phyloP scores from a whole-genome alignment of 2,113 vertebrate species.

The Pyrgilauda ruficollis region DNA sequence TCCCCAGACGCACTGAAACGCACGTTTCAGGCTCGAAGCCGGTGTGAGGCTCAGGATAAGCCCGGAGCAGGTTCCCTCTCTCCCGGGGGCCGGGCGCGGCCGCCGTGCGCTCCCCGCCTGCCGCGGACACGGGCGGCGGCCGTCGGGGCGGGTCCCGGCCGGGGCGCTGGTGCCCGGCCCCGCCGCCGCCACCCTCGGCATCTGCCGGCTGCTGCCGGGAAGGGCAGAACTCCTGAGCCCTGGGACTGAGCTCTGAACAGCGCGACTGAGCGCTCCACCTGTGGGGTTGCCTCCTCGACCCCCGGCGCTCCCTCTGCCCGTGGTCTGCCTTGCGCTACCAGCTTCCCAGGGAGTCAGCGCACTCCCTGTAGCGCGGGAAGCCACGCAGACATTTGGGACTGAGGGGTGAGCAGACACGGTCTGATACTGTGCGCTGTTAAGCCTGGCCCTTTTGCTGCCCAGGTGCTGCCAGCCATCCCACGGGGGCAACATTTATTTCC shows the following conservation, averaged over 20 bases:
- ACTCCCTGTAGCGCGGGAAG: accelerated
- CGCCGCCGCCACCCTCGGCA: neutral
- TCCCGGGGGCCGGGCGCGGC: neutral
- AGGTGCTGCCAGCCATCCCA: neutral
- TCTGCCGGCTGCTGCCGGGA: neutral
- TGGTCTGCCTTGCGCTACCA: accelerated
- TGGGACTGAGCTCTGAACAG: neutral
- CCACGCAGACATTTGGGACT: accelerated
- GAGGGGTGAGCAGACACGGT: accelerated
- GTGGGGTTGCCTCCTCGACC: neutral
- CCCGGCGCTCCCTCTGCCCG: accelerated
- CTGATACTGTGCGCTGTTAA: accelerated
- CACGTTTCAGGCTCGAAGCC: neutral
- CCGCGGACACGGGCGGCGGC: neutral
- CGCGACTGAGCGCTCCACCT: accelerated
- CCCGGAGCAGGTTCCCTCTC: neutral
- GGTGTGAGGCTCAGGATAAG: neutral
- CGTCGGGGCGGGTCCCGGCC: neutral
- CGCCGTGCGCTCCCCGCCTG: neutral
- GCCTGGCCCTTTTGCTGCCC: neutral
- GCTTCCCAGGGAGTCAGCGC: accelerated
- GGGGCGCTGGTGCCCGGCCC: neutral
- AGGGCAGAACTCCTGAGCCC: neutral
- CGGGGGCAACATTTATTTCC: neutral
- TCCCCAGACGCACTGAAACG: neutral